Conservation (phyloP, 53 echinoderm and acorn worm genomes). For the Antedon mediterranea region DNA sequence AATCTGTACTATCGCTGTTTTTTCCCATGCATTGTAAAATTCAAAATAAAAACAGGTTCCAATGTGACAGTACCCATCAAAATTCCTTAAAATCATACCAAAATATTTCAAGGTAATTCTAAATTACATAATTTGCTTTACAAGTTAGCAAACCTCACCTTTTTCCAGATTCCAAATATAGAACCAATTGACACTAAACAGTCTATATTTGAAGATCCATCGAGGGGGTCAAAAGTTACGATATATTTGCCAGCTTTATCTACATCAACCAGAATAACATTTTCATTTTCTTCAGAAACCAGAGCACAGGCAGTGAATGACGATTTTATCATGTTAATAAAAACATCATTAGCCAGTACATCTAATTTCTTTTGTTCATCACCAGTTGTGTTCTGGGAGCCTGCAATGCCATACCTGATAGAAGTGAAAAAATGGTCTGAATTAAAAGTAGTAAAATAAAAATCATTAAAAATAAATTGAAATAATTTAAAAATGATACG, state of each 20-base stretch:
- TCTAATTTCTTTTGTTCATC: slow-evolving; percentile 99
- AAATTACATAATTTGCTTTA: too few species aligned
- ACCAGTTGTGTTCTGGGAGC: slow-evolving; percentile 63
- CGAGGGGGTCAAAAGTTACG: slow-evolving; percentile 93
- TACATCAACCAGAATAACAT: slow-evolving; percentile 57
- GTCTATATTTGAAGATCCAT: slow-evolving; percentile 97
- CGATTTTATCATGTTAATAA: slow-evolving; percentile 69
- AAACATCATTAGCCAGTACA: slow-evolving; percentile 81
- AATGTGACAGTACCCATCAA: too few species aligned
- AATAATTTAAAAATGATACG: too few species aligned
- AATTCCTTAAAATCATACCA: too few species aligned
- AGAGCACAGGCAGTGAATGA: slow-evolving; percentile 72
- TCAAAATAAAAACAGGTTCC: too few species aligned
- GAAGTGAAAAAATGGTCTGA: background rate
- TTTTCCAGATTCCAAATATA: slow-evolving; percentile 86
- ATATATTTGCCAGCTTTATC: slow-evolving; percentile 78
- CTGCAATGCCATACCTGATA: slow-evolving; percentile 82
- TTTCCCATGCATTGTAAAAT: too few species aligned
- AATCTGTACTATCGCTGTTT: too few species aligned
- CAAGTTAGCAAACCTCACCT: too few species aligned
- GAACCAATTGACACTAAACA: slow-evolving; percentile 97
- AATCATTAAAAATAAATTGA: too few species aligned
- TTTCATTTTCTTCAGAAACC: slow-evolving; percentile 85
- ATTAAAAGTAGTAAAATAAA: too few species aligned
- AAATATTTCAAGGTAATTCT: too few species aligned